Base-by-base conservation (phyloP, 2,797 vertebrate genomes). In the Presbytis comata region DNA sequence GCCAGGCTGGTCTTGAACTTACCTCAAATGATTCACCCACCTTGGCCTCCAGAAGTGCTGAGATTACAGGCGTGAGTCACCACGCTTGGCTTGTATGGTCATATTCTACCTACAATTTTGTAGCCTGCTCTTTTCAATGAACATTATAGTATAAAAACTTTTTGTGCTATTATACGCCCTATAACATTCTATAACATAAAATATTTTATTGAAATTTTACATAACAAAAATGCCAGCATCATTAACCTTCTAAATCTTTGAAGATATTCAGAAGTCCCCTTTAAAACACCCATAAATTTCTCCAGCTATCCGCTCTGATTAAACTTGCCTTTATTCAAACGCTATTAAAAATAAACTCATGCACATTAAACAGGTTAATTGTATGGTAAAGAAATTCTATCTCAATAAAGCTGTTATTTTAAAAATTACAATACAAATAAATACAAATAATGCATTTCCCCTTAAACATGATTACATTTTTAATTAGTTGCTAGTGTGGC, bases 321-420 rank as follows among this genome's bases (percentile, higher is more conserved):
- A 93, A 96, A 93, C 0, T 30, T 91, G 70, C 8, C 13, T 96
- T 90, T 82, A 92, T 22, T 92, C 41, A 93, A 89, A 85, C 1
- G 83, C 39, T 88, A 82, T 70, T 95, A 97, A 94, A 97, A 97
- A 91, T 84, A 87, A 95, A 95, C 64, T 87, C 2, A 50, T 59
- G 17, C 10, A 95, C 48, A 44, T 75, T 85, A 96, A 90, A 39
- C 76, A 96, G 80, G 36, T 85, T 90, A 95, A 95, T 50, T 93
- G 46, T 82, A 72, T 85, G 30, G 44, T 85, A 95, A 57, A 70
- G 50, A 97, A 91, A 83, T 85, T 82, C 57, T n/a, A 87, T 79
- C 50, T 97, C 39, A 92, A 50, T 96, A 88, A 92, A 96, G 14
- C 8, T 75, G 53, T 90, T 88, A 81, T 93, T 90, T 61, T 14